Base-by-base conservation (phyloP, 2,888 invertebrate species). In the Aporophyla lueneburgensis region DNA sequence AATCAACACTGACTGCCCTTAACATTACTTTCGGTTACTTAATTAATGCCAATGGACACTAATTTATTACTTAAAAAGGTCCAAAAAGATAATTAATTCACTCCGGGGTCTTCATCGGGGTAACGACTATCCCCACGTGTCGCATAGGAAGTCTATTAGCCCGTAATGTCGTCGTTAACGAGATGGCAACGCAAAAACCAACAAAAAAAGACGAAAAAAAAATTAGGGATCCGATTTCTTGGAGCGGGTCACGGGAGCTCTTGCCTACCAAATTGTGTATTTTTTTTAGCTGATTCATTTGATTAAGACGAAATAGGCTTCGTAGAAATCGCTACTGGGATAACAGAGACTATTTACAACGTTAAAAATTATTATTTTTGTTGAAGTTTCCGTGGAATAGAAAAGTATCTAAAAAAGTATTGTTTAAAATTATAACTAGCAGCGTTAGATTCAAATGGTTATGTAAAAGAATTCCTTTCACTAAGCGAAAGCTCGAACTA, bases 121-220 rank as follows among this genome's bases (percentile, higher is more conserved):
- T 78, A 70, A 76, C 81, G 78, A 63, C 51, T 56, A 65, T 54
- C 58, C 87, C 79, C 87, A 88, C 86, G 88, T 88, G 86, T 87
- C 87, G 73, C 84, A 85, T 90, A 87, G 89, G 89, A 89, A 91
- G 87, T 91, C 91, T 91, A 91, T 91, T 91, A 91, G 89, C 88
- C 87, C 86, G 78, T 81, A 86, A 87, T 87, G 89, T 84, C 85
- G 76, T 89, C 88, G 88, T 89, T 90, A 90, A 89, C 86, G 89
- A 88, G 87, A 84, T 84, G 81, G 83, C 76, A 83, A 79, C 69
- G 83, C 79, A 87, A 86, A 89, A 91, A 89, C 80, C 61, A n/a
- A 74, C 73, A 59, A 84, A 88, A 89, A 89, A 85, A 71, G 21
- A 43, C 6, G 49, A 63, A 21, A 80, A 83, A 83, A 81, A 83